Percentiles rank a stretch among this genome's conserved stretches.
phyloP scores from a whole-genome alignment of 2,888 invertebrate species.

The Cerceris ruficornis region DNA sequence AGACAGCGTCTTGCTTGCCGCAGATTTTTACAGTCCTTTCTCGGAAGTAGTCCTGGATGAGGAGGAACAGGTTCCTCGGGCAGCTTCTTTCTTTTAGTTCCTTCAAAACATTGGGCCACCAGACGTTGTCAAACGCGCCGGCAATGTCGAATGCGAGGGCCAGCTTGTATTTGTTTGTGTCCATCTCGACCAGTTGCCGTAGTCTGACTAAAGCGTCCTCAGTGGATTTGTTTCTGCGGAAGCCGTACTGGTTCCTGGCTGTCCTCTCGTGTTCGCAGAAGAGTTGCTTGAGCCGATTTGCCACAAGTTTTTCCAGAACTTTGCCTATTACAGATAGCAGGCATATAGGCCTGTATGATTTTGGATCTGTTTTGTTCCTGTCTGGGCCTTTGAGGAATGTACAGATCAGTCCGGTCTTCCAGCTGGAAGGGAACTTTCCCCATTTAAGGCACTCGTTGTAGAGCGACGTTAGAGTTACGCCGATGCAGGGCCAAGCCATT shows the following conservation, averaged over 20 bases:
- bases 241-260: background rate
- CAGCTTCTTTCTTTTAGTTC: no score
- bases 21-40: no score
- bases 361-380: background rate
- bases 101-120: no score
- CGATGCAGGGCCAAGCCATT: background rate
- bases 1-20: no score
- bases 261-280: background rate
- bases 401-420: slow-evolving; percentile 7
- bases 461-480: background rate
- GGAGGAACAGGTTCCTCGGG: no score
- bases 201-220: background rate
- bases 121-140: no score
- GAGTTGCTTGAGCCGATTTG: background rate
- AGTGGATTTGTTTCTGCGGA: slow-evolving; percentile 1
- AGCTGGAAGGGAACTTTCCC: background rate
- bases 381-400: slow-evolving; percentile 6
- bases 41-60: no score
- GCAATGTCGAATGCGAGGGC: slow-evolving; percentile 5
- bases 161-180: background rate
- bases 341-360: no score
- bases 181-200: background rate
- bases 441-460: slow-evolving; percentile 9
- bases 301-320: no score
- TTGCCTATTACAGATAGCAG: no score